phyloP scores from a whole-genome alignment of 2,888 invertebrate genomes.

The Lasioglossum vierecki region DNA sequence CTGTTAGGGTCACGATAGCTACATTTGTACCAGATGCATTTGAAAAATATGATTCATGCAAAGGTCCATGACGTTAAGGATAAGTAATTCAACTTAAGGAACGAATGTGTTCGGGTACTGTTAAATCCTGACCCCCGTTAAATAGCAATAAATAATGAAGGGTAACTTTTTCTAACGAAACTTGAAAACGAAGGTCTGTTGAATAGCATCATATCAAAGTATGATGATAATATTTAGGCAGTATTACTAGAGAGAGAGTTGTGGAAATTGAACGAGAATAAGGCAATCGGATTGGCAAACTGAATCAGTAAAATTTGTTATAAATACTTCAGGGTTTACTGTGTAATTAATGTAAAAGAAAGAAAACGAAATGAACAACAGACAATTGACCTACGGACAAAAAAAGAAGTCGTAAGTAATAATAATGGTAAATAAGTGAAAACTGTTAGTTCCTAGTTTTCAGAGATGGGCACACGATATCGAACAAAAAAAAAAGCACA shows the following conservation, averaged over 20 bases:
- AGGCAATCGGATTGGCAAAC: slow-evolving; percentile 75
- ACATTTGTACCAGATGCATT: slow-evolving; percentile 66
- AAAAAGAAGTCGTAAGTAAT: slow-evolving; percentile 32
- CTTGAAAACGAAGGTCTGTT: slow-evolving; percentile 63
- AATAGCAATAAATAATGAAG: slow-evolving; percentile 76
- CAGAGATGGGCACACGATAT: slow-evolving; percentile 74
- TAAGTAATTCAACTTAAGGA: slow-evolving; percentile 67
- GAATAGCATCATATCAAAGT: slow-evolving; percentile 68
- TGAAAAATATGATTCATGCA: slow-evolving; percentile 60
- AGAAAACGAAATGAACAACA: slow-evolving; percentile 44
- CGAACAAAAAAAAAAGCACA: slow-evolving; percentile 70
- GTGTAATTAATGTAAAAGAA: slow-evolving; percentile 57
- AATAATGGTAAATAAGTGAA: slow-evolving; percentile 67
- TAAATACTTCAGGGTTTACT: slow-evolving; percentile 69
- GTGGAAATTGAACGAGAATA: slow-evolving; percentile 60
- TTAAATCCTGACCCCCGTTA: slow-evolving; percentile 64
- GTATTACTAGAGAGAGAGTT: slow-evolving; percentile 68
- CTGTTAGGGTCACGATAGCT: slow-evolving; percentile 57
- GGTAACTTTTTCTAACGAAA: slow-evolving; percentile 65
- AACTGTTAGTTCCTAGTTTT: slow-evolving; percentile 77
- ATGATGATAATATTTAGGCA: slow-evolving; percentile 75
- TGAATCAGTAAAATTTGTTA: slow-evolving; percentile 72
- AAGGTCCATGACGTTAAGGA: slow-evolving; percentile 76
- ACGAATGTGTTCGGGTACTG: slow-evolving; percentile 72
- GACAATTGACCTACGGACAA: slow-evolving; percentile 47